Evolutionary conservation across 2,797 vertebrate species (phyloP), one percentile per base, ranked within the genome.

Genomic region (Sebastes trivittatus): DNA sequence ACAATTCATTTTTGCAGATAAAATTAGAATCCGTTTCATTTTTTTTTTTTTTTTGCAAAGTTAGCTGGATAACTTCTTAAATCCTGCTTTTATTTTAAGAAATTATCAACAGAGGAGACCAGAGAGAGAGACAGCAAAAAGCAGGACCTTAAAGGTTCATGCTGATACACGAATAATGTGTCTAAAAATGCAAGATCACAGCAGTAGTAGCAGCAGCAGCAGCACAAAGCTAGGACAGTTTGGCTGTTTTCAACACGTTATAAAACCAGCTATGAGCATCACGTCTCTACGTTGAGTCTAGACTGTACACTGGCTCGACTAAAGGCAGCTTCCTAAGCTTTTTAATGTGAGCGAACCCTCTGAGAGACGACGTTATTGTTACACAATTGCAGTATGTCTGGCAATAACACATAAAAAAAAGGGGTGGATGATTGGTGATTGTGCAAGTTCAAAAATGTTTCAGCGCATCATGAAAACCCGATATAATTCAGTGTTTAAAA

Each of bases 401-500:
- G 90, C 90, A 89, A 89, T 34, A 79, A 82, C 36, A 85, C 55
- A 81, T 78, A 59, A 32, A 29, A 67, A 66, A 30, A 67, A 72
- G 9, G 66, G 27, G 27, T 73, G 85, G 87, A 85, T 88, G 80
- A 77, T 80, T 87, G 75, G 88, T 83, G 92, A 93, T 89, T 92
- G 94, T 95, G 94, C 92, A 91, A 93, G 87, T 89, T 92, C 88
- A 89, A 82, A 52, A 89, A 87, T 20, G 54, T 84, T 64, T 94
- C 87, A 90, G 87, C 85, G 75, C 82, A 63, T 90, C 73, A 82
- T 84, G 89, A 91, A 90, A 95, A 87, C 84, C 88, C 78, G 60
- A 81, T 59, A 80, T 68, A 71, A 72, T 91, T 95, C 91, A 90
- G 92, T 93, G 92, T 91, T 90, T 93, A 91, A 90, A 93, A 93